Conservation (phyloP, 2,113 vertebrate genomes). For the Urocitellus parryii region DNA sequence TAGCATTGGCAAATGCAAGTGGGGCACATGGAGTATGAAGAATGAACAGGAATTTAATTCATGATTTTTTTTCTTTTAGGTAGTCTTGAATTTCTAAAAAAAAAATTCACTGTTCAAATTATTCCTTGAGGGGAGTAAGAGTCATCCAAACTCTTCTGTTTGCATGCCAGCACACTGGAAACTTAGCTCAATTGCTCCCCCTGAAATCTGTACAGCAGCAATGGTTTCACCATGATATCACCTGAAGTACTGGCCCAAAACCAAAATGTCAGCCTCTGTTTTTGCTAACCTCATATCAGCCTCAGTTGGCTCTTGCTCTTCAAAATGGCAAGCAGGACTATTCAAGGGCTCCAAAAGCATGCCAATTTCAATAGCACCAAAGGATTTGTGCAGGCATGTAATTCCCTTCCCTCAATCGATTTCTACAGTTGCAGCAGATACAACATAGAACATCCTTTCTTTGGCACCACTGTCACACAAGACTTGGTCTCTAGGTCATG, state of each 20-base stretch:
- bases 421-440: neutral
- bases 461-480: neutral
- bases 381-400: neutral
- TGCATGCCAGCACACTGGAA: neutral
- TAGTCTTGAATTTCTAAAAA: slow-evolving; percentile 44
- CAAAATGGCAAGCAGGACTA: slow-evolving; percentile 5
- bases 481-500: neutral
- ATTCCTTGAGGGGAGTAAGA: slow-evolving; percentile 23
- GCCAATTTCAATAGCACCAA: neutral
- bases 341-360: slow-evolving; percentile 51
- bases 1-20: neutral
- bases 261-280: slow-evolving; percentile 23
- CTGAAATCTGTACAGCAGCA: neutral
- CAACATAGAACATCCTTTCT: neutral
- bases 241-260: slow-evolving; percentile 41
- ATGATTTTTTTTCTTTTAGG: slow-evolving; percentile 51
- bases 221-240: slow-evolving; percentile 46
- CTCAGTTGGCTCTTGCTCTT: slow-evolving; percentile 34
- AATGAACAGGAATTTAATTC: slow-evolving; percentile 35
- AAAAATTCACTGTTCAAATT: slow-evolving; percentile 47
- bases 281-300: slow-evolving; percentile 6
- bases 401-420: neutral
- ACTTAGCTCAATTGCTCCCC: slow-evolving; percentile 14
- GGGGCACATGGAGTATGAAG: neutral
- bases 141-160: slow-evolving; percentile 29